phyloP scores from a whole-genome alignment of 2,113 vertebrate species.

The Passer domesticus region DNA sequence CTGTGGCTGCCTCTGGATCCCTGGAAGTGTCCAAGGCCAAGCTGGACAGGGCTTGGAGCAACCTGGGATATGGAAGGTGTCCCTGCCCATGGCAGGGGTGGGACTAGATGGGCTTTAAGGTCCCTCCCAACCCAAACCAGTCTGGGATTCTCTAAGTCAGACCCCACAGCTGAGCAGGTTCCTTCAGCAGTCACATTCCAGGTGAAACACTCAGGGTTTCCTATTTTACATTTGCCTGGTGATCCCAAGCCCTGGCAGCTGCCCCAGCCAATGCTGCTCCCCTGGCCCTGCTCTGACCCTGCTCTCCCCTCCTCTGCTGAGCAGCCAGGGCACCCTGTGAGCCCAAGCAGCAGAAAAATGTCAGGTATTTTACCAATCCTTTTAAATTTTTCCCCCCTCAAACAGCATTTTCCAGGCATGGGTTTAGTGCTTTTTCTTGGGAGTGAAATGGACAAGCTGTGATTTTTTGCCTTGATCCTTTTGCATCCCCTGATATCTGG shows the following conservation, averaged over 20 bases:
- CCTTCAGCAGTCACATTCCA: not conserved
- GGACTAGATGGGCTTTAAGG: not conserved
- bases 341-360: not conserved
- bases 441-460: not conserved
- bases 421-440: not conserved
- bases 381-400: not conserved
- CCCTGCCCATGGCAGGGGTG: not conserved
- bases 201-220: not conserved
- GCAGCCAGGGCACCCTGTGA: accelerated
- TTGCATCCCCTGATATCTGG: not conserved
- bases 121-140: not conserved
- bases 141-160: not conserved
- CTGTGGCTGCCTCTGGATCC: not conserved
- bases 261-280: not conserved
- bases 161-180: not conserved
- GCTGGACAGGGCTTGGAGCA: accelerated
- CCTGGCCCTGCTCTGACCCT: not conserved
- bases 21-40: not conserved
- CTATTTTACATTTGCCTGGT: not conserved
- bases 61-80: accelerated
- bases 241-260: not conserved
- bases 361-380: not conserved
- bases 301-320: not conserved
- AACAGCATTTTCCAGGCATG: not conserved
- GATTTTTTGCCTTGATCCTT: not conserved